These are phyloP conservation scores for Deroplatys truncata DNA, from an alignment of 2,888 invertebrate genomes.

Conservation along the genomic window DNA sequence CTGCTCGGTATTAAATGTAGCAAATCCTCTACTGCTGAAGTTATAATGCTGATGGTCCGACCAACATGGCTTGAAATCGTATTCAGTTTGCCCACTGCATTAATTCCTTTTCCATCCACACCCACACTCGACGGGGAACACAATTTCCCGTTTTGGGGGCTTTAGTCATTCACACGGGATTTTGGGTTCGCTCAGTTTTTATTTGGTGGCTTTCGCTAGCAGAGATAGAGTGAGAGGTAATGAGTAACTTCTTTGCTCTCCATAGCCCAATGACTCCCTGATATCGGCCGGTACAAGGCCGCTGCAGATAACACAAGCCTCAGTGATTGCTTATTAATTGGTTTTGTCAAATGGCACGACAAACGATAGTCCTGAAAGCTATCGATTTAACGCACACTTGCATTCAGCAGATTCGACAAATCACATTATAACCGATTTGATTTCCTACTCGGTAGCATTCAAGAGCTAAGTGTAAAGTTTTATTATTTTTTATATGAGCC, in stretches of 20 bases:
- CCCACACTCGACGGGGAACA: background rate
- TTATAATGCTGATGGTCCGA: background rate
- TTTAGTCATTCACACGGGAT: background rate
- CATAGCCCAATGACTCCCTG: background rate
- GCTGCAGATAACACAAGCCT: background rate
- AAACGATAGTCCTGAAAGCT: background rate
- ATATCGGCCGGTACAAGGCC: background rate
- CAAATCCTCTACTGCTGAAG: slow-evolving; percentile 13
- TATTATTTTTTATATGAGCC: no score
- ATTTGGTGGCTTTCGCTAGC: background rate
- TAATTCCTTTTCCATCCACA: background rate
- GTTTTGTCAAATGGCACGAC: background rate
- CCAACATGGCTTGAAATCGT: background rate
- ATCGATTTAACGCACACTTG: background rate
- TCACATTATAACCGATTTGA: background rate
- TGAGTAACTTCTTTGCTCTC: background rate
- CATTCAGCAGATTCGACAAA: background rate
- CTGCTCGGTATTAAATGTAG: slow-evolving; percentile 24
- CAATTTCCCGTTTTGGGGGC: background rate
- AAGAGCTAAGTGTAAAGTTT: no score
- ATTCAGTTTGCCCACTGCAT: background rate
- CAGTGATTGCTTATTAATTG: background rate
- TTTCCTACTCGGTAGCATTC: background rate
- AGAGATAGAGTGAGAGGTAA: background rate
- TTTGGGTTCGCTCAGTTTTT: background rate